Evolutionary conservation across 1,140 invertebrate genomes (phyloP), one percentile per base, ranked within the genome.

Genomic region (Drosophila bifasciata): DNA sequence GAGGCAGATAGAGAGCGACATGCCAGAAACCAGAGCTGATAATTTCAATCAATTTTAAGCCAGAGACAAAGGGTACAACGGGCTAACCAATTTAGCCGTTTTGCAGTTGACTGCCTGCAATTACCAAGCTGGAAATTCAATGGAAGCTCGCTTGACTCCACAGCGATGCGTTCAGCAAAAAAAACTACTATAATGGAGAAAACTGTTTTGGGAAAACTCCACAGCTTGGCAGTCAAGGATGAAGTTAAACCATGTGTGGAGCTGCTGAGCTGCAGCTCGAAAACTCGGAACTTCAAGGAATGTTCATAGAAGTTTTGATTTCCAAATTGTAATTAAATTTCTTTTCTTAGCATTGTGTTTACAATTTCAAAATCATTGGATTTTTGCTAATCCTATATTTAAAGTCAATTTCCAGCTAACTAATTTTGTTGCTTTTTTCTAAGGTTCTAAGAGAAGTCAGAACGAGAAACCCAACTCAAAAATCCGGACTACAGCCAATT

Each of bases 21-120:
- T 86, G 84, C 78, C 78, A 88, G 72, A 88, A 88, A 67, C 75
- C 75, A 79, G 76, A 88, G 83, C 83, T 88, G 83, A 88, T 88
- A 88, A 88, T 88, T 88, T 88, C 83, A 88, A 88, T 88, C 83
- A 88, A 88, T 88, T 88, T 88, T 88, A 88, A 88, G 84, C 83
- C 63, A 68, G 66, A 79, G 53, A 78, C 78, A 88, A 57, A 81
- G 48, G 72, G 69, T 36, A 74, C 66, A 69, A 68, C 51, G 66
- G 61, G 71, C 52, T 58, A 67, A 67, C 72, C 72, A 59, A 75
- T 75, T 75, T 66, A 75, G 64, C 56, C 74, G 79, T 81, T 86
- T 88, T 74, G 70, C 77, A 81, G 83, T 88, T 80, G 76, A 70
- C 53, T 71, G 69, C 81, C 69, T 74, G 61, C 70, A 74, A 75